A percentile compares a stretch with the other conserved stretches of the same genome.
Conservation (phyloP, 2,113 vertebrate species). For the Callionymus lyra region DNA sequence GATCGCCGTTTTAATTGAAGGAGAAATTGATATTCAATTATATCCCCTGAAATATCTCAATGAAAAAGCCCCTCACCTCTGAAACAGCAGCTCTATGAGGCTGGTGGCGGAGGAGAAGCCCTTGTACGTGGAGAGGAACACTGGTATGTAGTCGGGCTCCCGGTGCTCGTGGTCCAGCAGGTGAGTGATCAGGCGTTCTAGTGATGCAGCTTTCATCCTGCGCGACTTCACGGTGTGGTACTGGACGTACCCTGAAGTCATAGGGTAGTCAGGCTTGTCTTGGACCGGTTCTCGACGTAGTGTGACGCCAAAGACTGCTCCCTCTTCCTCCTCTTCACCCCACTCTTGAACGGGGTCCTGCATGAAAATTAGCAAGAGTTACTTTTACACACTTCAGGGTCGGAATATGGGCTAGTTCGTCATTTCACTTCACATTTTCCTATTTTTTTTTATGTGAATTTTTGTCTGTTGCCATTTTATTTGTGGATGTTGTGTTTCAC, state of each 20-base stretch:
- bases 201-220: slow-evolving; percentile 67
- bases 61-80: slow-evolving; percentile 50
- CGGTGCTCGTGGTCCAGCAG: slow-evolving; percentile 58
- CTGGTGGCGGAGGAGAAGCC: slow-evolving; percentile 66
- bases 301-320: slow-evolving; percentile 73
- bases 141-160: slow-evolving; percentile 63
- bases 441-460: too few relatives aligned
- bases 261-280: slow-evolving; percentile 8
- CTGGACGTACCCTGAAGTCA: slow-evolving; percentile 58
- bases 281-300: slow-evolving; percentile 63
- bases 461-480: too few relatives aligned
- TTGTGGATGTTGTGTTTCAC: too few relatives aligned
- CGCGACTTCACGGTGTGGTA: slow-evolving; percentile 81
- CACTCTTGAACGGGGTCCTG: slow-evolving; percentile 82
- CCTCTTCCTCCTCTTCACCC: slow-evolving; percentile 81
- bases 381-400: too few relatives aligned
- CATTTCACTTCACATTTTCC: too few relatives aligned
- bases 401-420: too few relatives aligned
- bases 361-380: background rate
- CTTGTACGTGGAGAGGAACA: slow-evolving; percentile 79
- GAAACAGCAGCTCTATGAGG: slow-evolving; percentile 72
- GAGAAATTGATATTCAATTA: too few relatives aligned
- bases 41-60: too few relatives aligned
- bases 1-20: too few relatives aligned
- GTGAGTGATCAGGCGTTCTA: slow-evolving; percentile 71